Evolutionary conservation across 2,113 vertebrate species (phyloP).

Genomic region (Pollachius pollachius): DNA sequence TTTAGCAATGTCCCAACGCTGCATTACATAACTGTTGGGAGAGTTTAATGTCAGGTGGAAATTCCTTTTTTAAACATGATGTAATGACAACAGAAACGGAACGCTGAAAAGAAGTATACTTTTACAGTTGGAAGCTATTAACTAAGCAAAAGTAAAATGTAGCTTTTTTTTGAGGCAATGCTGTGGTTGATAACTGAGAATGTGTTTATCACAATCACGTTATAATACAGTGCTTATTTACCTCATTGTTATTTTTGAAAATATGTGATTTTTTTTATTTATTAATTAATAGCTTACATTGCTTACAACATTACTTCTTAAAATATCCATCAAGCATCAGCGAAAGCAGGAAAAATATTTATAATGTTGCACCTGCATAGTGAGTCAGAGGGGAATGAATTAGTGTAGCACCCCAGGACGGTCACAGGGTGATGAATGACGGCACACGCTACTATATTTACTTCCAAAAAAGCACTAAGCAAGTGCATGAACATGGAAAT

Average conservation of each 20-base stretch:
- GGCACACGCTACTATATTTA: constrained; percentile 39
- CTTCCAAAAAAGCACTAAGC: constrained; percentile 47
- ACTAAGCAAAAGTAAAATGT: background rate
- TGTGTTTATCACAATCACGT: no score
- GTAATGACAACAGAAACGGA: no score
- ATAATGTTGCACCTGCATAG: constrained; percentile 7
- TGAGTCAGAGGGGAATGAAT: constrained; percentile 2
- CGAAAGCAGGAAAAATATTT: background rate
- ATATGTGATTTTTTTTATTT: no score
- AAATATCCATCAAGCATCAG: background rate
- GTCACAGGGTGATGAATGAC: constrained; percentile 18
- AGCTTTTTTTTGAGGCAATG: background rate
- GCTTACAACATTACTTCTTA: background rate
- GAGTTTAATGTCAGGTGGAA: constrained; percentile 28
- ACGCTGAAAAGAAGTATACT: background rate
- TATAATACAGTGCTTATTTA: no score
- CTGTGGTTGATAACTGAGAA: no score
- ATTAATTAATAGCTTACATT: background rate
- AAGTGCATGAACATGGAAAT: constrained; percentile 36
- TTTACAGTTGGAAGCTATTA: background rate
- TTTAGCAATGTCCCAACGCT: constrained; percentile 13
- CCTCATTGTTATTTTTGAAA: no score
- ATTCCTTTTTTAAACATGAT: background rate
- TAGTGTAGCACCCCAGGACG: background rate
- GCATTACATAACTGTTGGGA: constrained; percentile 1